phyloP scores from a whole-genome alignment of 2,888 invertebrate genomes.

The Eremobia ochroleuca region DNA sequence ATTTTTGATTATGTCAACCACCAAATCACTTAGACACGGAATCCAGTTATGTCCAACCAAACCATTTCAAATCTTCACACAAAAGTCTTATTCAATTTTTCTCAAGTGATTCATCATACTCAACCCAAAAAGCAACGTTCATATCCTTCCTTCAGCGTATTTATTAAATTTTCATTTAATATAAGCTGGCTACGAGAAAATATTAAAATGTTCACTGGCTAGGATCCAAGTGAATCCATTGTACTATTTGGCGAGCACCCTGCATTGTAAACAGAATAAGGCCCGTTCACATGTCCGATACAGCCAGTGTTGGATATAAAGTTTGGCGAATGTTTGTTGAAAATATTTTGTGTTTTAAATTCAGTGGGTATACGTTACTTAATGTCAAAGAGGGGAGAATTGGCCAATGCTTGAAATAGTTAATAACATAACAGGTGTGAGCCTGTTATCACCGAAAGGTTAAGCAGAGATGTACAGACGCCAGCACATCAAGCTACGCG shows the following conservation, averaged over 20 bases:
- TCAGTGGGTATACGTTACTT: too few species aligned
- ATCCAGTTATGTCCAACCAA: background rate
- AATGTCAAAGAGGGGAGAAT: too few species aligned
- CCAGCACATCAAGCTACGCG: too few species aligned
- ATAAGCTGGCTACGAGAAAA: slow-evolving; percentile 52
- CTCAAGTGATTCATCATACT: slow-evolving; percentile 40
- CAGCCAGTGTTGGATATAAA: slow-evolving; percentile 33
- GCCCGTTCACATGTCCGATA: slow-evolving; percentile 25
- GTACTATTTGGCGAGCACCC: slow-evolving; percentile 72
- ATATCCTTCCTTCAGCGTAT: slow-evolving; percentile 44
- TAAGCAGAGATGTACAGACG: too few species aligned
- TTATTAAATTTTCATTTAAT: slow-evolving; percentile 64
- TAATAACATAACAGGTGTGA: too few species aligned
- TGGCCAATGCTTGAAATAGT: too few species aligned
- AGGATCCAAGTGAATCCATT: slow-evolving; percentile 70
- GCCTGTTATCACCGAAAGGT: too few species aligned
- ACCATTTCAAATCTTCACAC: slow-evolving; percentile 20
- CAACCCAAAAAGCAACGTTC: slow-evolving; percentile 23
- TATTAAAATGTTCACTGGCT: slow-evolving; percentile 73
- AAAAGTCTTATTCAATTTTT: slow-evolving; percentile 42
- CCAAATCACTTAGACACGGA: slow-evolving; percentile 1
- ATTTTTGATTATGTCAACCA: background rate
- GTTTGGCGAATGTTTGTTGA: slow-evolving; percentile 30
- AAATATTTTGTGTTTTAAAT: slow-evolving; percentile 16
- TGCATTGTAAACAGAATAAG: slow-evolving; percentile 66